These are phyloP conservation scores for Crypturellus undulatus DNA, from an alignment of 2,113 vertebrate genomes.

Conservation along the genomic window DNA sequence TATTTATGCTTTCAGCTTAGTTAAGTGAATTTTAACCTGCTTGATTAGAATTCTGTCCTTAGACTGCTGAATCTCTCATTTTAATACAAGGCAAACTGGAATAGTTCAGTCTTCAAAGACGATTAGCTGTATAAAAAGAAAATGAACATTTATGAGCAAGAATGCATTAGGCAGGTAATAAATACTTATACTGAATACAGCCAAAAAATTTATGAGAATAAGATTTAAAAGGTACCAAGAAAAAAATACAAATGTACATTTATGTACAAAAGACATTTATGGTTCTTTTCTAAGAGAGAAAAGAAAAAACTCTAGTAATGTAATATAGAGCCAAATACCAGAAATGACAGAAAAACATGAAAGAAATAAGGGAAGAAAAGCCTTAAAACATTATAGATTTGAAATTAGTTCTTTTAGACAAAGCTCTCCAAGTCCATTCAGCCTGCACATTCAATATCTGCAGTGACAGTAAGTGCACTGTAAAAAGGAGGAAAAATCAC, in stretches of 20 bases:
- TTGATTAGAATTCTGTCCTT: neutral
- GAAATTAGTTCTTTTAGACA: neutral
- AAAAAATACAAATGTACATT: no score
- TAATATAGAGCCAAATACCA: neutral
- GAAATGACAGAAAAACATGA: neutral
- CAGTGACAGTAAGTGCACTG: neutral
- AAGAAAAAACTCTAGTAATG: neutral
- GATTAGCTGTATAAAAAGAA: conserved; percentile 26
- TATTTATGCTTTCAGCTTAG: neutral
- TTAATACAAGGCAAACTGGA: neutral
- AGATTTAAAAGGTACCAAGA: neutral
- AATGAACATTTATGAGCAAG: conserved; percentile 43
- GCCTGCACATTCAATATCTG: neutral
- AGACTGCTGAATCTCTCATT: neutral
- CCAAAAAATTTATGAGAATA: conserved; percentile 9
- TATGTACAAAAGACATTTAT: no score
- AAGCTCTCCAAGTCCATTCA: neutral
- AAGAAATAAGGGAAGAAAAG: neutral
- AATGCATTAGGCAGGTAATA: conserved; percentile 42
- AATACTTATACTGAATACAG: conserved; percentile 12
- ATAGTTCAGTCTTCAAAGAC: conserved; percentile 8
- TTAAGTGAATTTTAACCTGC: neutral
- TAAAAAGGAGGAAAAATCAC: neutral
- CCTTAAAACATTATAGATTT: neutral
- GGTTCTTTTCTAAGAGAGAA: no score